phyloP scores from a whole-genome alignment of 2,888 invertebrate species.

The Cephalotes varians region DNA sequence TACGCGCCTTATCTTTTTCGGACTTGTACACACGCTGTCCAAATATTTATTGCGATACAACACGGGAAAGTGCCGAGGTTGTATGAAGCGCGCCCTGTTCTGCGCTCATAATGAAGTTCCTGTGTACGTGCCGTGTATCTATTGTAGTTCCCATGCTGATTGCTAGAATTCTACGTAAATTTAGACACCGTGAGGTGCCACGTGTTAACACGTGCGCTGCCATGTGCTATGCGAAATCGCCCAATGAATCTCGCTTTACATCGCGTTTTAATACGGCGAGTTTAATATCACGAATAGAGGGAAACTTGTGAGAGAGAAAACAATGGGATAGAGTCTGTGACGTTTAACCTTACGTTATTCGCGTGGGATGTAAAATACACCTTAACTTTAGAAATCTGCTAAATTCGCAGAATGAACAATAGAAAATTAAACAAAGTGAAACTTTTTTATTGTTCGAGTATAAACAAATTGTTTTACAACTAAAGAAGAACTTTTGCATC shows the following conservation, averaged over 20 bases:
- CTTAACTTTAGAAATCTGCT: no score
- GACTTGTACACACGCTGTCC: constrained; percentile 44
- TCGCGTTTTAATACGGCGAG: neutral
- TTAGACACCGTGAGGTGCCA: constrained; percentile 33
- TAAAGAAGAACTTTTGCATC: no score
- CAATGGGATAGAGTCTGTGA: neutral
- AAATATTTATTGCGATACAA: constrained; percentile 43
- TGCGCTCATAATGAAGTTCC: constrained; percentile 35
- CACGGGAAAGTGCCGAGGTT: constrained; percentile 38
- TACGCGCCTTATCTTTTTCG: constrained; percentile 39
- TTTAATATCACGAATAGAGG: neutral
- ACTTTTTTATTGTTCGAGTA: no score
- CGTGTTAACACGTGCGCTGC: constrained; percentile 23
- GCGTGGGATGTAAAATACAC: no score
- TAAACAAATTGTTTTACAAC: no score
- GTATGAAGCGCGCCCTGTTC: constrained; percentile 25
- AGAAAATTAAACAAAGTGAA: no score
- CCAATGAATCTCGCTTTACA: constrained; percentile 25
- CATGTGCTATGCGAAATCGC: constrained; percentile 27
- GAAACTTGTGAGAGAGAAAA: neutral
- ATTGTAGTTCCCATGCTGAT: constrained; percentile 44
- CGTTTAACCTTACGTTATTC: neutral
- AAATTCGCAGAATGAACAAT: no score
- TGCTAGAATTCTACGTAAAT: constrained; percentile 42
- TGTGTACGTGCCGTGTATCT: constrained; percentile 27